Percentiles rank a stretch among this genome's conserved stretches.
Conservation (phyloP, 2,113 vertebrate species). For the Glareola pratincola region DNA sequence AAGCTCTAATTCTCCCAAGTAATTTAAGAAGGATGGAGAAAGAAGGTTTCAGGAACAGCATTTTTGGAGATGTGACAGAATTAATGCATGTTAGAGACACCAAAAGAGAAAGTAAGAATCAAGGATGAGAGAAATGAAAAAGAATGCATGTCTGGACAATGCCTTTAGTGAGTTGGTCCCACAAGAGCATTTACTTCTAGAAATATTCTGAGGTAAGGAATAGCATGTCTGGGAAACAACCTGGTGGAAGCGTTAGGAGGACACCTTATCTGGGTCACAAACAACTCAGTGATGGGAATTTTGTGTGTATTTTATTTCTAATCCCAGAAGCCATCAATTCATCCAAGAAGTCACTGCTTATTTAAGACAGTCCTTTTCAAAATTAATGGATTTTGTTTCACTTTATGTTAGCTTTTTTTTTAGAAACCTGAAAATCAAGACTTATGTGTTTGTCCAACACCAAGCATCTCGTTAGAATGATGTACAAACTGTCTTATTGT, state of each 20-base stretch:
- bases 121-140: neutral
- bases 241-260: neutral
- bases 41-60: neutral
- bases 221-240: neutral
- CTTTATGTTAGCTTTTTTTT: neutral
- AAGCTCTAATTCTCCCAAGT: neutral
- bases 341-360: neutral
- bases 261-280: neutral
- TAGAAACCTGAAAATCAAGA: neutral
- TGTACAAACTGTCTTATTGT: neutral
- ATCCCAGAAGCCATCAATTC: neutral
- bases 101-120: neutral
- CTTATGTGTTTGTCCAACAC: neutral
- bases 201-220: neutral
- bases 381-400: neutral
- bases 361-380: neutral
- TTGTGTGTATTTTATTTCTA: neutral
- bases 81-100: neutral
- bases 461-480: neutral
- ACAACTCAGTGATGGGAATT: neutral
- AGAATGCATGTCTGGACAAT: neutral
- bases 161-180: neutral
- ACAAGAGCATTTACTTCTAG: neutral
- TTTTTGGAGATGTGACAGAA: neutral
- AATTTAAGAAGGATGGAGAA: neutral